phyloP scores from a whole-genome alignment of 2,113 vertebrate genomes.

The Nerophis ophidion region DNA sequence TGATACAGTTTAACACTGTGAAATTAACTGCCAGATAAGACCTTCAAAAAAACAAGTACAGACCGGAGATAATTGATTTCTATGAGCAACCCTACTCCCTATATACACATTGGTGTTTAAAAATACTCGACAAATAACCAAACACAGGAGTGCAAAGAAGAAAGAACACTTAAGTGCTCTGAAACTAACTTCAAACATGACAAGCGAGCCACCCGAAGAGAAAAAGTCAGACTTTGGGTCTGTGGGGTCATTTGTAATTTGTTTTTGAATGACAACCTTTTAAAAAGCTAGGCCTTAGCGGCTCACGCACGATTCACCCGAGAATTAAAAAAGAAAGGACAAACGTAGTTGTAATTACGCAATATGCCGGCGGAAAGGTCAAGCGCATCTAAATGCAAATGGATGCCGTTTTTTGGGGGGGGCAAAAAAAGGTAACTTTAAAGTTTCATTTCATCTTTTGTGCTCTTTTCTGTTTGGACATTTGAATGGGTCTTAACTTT shows the following conservation, averaged over 20 bases:
- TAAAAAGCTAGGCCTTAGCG: slow-evolving; percentile 24
- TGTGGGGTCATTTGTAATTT: slow-evolving; percentile 35
- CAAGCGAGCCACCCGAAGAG: neutral
- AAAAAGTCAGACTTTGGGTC: neutral
- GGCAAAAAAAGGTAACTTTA: slow-evolving; percentile 39
- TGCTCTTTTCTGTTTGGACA: slow-evolving; percentile 14
- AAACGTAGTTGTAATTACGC: slow-evolving; percentile 57
- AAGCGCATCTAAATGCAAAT: slow-evolving; percentile 70
- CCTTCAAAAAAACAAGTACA: too few relatives aligned
- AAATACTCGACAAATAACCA: too few relatives aligned
- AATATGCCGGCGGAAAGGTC: slow-evolving; percentile 52
- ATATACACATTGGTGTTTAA: too few relatives aligned
- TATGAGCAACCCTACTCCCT: too few relatives aligned
- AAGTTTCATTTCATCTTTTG: slow-evolving; percentile 41
- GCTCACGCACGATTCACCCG: slow-evolving; percentile 33
- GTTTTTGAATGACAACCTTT: slow-evolving; percentile 43
- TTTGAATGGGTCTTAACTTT: slow-evolving; percentile 4
- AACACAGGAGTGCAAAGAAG: neutral
- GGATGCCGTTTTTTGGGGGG: neutral
- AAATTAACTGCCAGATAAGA: too few relatives aligned
- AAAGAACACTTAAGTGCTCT: neutral
- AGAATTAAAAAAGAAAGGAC: slow-evolving; percentile 55
- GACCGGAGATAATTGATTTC: too few relatives aligned
- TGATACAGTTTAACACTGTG: too few relatives aligned
- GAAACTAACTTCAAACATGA: neutral